Base-by-base conservation (phyloP, 2,113 vertebrate species). In the Carassius gibelio region DNA sequence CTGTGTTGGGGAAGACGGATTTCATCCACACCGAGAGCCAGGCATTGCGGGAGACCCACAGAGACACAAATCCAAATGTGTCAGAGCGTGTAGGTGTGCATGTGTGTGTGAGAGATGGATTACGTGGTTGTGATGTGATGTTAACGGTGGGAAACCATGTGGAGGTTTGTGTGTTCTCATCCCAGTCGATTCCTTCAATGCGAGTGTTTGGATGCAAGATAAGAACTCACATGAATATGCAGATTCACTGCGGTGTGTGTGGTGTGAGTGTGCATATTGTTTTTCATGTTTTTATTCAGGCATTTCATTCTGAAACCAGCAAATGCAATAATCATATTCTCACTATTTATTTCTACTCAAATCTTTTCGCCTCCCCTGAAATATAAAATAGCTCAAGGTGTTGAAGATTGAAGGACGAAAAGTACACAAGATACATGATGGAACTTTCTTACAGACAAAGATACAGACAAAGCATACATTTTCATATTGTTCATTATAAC, bases 1-100 rank as follows among this genome's bases (percentile, higher is more conserved):
- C 77, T 45, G 85, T 82, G 34, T 36, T 15, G 72, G 62, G 57
- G 61, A 62, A 85, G 50, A 74, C 14, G 26, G 82, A 87, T 86
- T 89, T 85, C 75, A 59, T 59, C 55, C 50, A 81, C 17, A 52
- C 9, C 3, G 26, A 59, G 69, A 66, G 61, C 45, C 5, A 30
- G 15, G 68, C 83, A 45, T 68, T 84, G 62, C 77, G 30, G 78
- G 76, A 81, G 38, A 72, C 69, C 55, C 59, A 76, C 2, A 14
- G 59, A 42, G 71, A 68, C 42, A 52, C 50, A 68, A 82, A 84
- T 69, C 68, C 36, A 26, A 80, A 55, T 85, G 84, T 84, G 59
- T 72, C n/a, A 30, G 52, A 57, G 36, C 48, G 50, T 69, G 74
- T 66, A 68, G 78, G 66, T 36, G 86, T 83, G 66, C 42, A 57